Percentiles rank a stretch among this genome's conserved stretches.
phyloP scores from a whole-genome alignment of 2,797 vertebrate species.

The Tadarida brasiliensis region DNA sequence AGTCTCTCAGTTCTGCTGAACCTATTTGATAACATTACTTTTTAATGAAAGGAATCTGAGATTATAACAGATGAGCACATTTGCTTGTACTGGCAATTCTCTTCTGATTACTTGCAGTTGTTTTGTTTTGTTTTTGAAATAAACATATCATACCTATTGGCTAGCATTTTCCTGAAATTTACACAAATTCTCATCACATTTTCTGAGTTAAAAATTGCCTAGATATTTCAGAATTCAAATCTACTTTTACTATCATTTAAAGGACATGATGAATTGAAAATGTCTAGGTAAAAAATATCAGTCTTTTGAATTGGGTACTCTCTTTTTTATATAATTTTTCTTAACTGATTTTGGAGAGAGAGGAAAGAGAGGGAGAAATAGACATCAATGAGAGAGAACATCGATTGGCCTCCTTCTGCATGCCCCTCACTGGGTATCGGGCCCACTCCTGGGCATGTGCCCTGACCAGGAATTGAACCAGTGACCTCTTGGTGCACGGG shows the following conservation, averaged over 20 bases:
- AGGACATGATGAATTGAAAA: neutral
- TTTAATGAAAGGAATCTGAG: neutral
- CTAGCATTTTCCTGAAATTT: constrained; percentile 16
- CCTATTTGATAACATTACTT: constrained; percentile 13
- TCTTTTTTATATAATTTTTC: neutral
- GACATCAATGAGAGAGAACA: too few species aligned
- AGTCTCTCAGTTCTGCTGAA: neutral
- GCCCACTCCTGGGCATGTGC: too few species aligned
- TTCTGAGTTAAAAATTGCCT: neutral
- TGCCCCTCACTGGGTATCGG: too few species aligned
- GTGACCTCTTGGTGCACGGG: too few species aligned
- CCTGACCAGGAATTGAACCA: too few species aligned
- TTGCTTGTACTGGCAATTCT: neutral
- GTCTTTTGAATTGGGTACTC: neutral
- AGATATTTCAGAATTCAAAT: neutral
- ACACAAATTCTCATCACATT: neutral
- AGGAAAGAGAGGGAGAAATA: too few species aligned
- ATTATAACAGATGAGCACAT: neutral
- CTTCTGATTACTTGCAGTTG: neutral
- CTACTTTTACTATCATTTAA: neutral
- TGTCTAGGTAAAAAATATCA: neutral
- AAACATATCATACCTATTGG: neutral
- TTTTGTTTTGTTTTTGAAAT: neutral
- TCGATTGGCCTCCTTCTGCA: too few species aligned
- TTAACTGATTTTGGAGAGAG: too few species aligned